These are phyloP conservation scores for Thaumatotibia leucotreta DNA, from an alignment of 1,140 invertebrate species.

Conservation along the genomic window DNA sequence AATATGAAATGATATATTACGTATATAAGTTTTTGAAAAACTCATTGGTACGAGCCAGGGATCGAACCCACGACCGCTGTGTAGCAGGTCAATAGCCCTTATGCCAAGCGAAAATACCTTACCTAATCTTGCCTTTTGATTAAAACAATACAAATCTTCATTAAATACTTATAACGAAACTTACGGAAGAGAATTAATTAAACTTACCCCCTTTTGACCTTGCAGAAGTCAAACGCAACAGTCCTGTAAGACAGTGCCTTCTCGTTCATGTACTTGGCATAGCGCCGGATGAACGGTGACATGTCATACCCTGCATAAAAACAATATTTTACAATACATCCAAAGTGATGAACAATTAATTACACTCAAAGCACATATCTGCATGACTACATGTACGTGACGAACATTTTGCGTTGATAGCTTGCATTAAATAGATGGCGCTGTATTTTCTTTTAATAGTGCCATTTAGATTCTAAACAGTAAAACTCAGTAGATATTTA, in stretches of 20 bases:
- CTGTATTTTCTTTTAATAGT: background rate
- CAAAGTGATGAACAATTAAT: background rate
- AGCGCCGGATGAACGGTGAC: slow-evolving; percentile 98
- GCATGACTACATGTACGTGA: background rate
- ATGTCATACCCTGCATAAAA: slow-evolving; percentile 95
- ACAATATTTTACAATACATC: slow-evolving; percentile 5
- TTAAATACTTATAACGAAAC: too few species aligned
- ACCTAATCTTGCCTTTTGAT: too few species aligned
- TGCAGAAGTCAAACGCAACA: slow-evolving; percentile 99
- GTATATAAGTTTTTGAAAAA: too few species aligned
- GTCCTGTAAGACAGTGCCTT: slow-evolving; percentile 98
- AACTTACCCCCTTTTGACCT: slow-evolving; percentile 97
- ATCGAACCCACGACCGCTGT: too few species aligned
- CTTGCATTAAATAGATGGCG: background rate
- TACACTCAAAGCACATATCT: slow-evolving; percentile 3
- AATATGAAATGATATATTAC: too few species aligned
- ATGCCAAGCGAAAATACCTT: too few species aligned
- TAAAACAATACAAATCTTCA: too few species aligned
- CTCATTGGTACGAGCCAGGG: too few species aligned
- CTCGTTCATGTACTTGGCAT: slow-evolving; percentile 99
- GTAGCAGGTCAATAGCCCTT: too few species aligned
- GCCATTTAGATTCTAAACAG: background rate
- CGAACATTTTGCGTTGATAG: background rate
- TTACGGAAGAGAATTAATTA: too few species aligned
- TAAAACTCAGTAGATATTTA: background rate